phyloP scores from a whole-genome alignment of 2,797 vertebrate genomes.

The Anguilla megastoma region DNA sequence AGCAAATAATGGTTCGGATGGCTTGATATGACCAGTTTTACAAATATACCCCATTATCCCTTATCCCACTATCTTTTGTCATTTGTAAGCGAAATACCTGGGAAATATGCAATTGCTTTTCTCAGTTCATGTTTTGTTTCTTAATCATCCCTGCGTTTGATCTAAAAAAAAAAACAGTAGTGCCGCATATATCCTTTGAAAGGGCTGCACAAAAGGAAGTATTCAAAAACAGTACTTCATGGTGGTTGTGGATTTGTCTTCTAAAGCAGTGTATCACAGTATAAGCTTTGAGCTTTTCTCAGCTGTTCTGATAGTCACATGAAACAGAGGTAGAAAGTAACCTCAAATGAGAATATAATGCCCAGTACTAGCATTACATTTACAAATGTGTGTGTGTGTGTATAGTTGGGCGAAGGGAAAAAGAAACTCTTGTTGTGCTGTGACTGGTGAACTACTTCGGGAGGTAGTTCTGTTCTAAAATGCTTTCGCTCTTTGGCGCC shows the following conservation, averaged over 20 bases:
- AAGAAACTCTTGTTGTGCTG: background rate
- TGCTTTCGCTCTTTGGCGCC: background rate
- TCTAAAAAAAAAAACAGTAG: background rate
- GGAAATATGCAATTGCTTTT: background rate
- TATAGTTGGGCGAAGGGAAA: background rate
- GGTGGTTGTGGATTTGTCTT: background rate
- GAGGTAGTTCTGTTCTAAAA: constrained; percentile 2
- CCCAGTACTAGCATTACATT: background rate
- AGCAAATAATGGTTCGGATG: background rate
- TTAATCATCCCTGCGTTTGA: background rate
- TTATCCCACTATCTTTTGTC: constrained; percentile 11
- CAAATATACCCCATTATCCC: background rate
- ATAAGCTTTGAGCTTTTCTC: background rate
- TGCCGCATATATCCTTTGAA: background rate
- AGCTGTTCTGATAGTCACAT: background rate
- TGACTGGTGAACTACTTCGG: background rate
- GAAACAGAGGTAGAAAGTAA: background rate
- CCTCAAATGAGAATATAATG: background rate
- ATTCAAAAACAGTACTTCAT: background rate
- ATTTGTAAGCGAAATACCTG: constrained; percentile 14
- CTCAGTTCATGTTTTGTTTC: constrained; percentile 7
- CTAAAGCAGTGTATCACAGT: background rate
- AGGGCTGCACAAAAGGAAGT: background rate
- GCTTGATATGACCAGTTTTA: constrained; percentile 9
- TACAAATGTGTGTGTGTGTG: background rate